A percentile compares a stretch with the other conserved stretches of the same genome.
Conservation (phyloP, 1,140 invertebrate genomes). For the Neelides sp. region DNA sequence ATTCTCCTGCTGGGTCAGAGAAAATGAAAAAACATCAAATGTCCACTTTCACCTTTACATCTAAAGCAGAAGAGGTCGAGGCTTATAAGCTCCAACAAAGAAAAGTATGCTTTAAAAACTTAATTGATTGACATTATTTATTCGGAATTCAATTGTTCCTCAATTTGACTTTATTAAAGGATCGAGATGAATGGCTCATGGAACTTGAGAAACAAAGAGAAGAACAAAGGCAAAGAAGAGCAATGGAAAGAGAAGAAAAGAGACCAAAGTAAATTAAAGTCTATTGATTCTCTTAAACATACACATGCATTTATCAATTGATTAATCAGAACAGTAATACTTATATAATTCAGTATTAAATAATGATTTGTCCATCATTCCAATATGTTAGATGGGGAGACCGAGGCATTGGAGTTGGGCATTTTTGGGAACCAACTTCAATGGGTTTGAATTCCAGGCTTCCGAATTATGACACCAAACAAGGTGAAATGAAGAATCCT, state of each 20-base stretch:
- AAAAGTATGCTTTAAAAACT: neutral
- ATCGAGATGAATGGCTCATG: conserved; percentile 26
- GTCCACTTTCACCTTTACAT: too few relatives aligned
- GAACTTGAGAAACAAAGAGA: conserved; percentile 29
- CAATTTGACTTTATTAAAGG: too few relatives aligned
- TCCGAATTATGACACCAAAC: conserved; percentile 33
- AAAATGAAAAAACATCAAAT: too few relatives aligned
- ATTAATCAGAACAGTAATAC: too few relatives aligned
- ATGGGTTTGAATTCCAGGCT: conserved; percentile 27
- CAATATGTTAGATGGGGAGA: conserved; percentile 45
- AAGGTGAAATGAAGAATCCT: conserved; percentile 33
- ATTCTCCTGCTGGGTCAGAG: too few relatives aligned
- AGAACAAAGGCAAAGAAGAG: conserved; percentile 21
- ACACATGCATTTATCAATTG: neutral
- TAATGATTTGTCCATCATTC: neutral
- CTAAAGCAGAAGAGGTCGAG: too few relatives aligned
- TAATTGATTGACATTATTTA: neutral
- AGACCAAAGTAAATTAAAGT: conserved; percentile 38
- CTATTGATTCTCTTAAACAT: neutral
- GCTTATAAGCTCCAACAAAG: too few relatives aligned
- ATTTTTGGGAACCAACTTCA: conserved; percentile 48
- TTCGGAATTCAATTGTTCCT: neutral
- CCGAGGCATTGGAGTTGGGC: conserved; percentile 46
- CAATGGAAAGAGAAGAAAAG: conserved; percentile 43
- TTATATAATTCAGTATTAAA: neutral